Evolutionary conservation across 1,140 invertebrate species (phyloP), one percentile per base, ranked within the genome.

Genomic region (Pseudomyrmex dendroicus): DNA sequence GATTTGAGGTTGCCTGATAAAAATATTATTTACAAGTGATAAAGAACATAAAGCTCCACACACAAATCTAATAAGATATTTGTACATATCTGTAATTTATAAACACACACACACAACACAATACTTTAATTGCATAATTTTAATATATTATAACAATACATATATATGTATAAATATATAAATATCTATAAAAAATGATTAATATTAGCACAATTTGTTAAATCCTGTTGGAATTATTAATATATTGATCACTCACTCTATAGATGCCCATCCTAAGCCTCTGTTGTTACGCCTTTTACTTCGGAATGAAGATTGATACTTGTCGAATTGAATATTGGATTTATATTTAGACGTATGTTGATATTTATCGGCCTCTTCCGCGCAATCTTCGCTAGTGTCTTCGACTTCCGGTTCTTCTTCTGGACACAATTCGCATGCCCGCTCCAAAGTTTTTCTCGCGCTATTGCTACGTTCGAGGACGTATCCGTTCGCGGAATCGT

Each of bases 401-500:
- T 94, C 93, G 2, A 91, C 82, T 64, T 93, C 92, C 5, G 88
- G 94, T 92, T 97, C 97, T 88, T 97, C 96, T 86, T 98, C 97
- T 5, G 97, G 97, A 90, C 97, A 97, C 2, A 98, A 94, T 91
- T 98, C 97, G 73, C 96, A 96, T 2, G 98, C 98, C 91, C 97
- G 96, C 85, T 98, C 97, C 56, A 99, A 95, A 0, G 97, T 99
- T 91, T 98, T 97, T 73, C 97, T 96, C 0, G 98, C 99, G 86
- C 98, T 99, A 89, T 98, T 98, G 73, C 98, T 99, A 73, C 98
- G 95, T 92, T 99, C 98, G 59, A 99, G 94, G 94, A 98, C 98
- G 91, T 99, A 99, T 67, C 98, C 98, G 93, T 98, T 99, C 9
- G 98, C 97, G 17, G 97, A 98, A 92, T 99, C 98, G 94, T 99